Evolutionary conservation across 2,888 invertebrate genomes (phyloP), one percentile per base, ranked within the genome.

Genomic region (Xestia rhomboidea): DNA sequence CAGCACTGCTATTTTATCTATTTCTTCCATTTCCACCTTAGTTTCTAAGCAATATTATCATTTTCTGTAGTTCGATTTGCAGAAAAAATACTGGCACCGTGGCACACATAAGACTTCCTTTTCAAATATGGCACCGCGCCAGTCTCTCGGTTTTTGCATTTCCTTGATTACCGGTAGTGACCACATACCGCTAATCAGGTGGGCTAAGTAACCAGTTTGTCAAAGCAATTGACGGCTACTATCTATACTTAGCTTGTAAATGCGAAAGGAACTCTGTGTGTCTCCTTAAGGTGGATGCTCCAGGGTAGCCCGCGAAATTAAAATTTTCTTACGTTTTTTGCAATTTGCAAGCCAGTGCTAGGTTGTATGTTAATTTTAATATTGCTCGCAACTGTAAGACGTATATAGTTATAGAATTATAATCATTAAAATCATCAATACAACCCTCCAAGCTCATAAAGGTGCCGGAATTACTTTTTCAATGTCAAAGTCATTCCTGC

Each of bases 21-120:
- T 24, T 30, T 60, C 18, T 18, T 18, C 60, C 8, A 13, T 8
- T 60, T 21, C 10, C 7, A 21, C 6, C 27, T 27, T 1, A 27
- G 30, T 34, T 63, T 63, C 38, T 4, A 13, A 24, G 24, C 38
- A 63, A 7, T 63, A 10, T 24, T 13, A 13, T n/a, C 15, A n/a
- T 15, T 41, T 0, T 8, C 64, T 64, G 41, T 41, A n/a, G 15
- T 64, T 41, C 15, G 4, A 64, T 64, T 41, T n/a, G n/a, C 41
- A n/a, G 64, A 64, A 64, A 41, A 64, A 64, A 41, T 64, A 41
- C 41, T 27, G 27, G 24, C 64, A 62, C 34, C 11, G 62, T 62
- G 62, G 21, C 30, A 62, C 34, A 64, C 64, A 41, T 41, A 64
- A n/a, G n/a, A 64, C n/a, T 64, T 64, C 64, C 64, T 41, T n/a